Percentiles rank a stretch among this genome's conserved stretches.
Evolutionary conservation across 2,113 vertebrate species (phyloP).

Genomic region (Leucopsar rothschildi): DNA sequence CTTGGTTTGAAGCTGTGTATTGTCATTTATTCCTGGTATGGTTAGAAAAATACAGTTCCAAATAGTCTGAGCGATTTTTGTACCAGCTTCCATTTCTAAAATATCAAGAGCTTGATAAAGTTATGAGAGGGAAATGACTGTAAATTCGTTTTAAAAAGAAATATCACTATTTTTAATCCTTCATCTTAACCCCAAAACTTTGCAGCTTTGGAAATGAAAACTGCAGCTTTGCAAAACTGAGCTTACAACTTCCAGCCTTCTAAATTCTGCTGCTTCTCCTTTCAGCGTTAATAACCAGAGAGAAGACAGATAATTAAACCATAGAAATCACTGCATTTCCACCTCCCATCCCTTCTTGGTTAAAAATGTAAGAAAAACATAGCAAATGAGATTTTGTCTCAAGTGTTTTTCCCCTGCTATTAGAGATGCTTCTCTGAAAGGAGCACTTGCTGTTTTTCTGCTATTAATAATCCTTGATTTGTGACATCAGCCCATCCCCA

Average conservation of each 20-base stretch:
- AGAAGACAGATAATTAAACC: background rate
- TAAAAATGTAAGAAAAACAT: constrained; percentile 31
- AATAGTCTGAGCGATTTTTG: background rate
- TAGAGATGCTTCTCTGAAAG: constrained; percentile 41
- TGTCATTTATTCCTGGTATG: background rate
- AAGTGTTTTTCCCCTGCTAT: constrained; percentile 38
- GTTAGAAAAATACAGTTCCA: background rate
- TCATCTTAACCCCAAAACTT: background rate
- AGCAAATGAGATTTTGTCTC: constrained; percentile 38
- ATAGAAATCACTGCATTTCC: background rate
- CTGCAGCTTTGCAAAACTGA: background rate
- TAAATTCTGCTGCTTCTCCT: background rate
- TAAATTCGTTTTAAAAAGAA: background rate
- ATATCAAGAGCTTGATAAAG: background rate
- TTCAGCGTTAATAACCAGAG: background rate
- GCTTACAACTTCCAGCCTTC: background rate
- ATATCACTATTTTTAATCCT: background rate
- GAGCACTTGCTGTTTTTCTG: constrained; percentile 25
- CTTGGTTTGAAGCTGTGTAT: background rate
- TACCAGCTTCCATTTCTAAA: background rate
- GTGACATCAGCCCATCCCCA: constrained; percentile 45
- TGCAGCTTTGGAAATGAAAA: background rate
- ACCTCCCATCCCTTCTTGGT: background rate
- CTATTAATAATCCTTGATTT: constrained; percentile 65
- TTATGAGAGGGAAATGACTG: background rate